Percentiles rank a stretch among this genome's conserved stretches.
phyloP scores from a whole-genome alignment of 2,797 vertebrate species.

The Pipistrellus pipistrellus region DNA sequence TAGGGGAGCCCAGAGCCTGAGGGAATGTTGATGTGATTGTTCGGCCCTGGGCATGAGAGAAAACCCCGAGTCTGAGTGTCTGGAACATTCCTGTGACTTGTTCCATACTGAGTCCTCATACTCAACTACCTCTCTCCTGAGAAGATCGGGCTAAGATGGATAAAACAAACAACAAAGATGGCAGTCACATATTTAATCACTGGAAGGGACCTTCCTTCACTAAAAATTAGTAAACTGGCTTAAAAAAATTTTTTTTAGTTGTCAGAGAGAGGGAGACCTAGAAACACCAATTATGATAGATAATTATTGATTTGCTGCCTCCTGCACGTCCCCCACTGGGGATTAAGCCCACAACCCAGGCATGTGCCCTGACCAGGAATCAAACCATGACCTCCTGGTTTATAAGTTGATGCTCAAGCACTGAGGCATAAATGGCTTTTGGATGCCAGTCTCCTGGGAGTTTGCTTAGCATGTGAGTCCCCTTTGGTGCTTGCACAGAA shows the following conservation, averaged over 20 bases:
- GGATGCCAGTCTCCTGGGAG: not conserved
- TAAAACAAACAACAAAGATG: not conserved
- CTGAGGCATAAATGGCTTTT: no score
- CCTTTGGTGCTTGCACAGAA: not conserved
- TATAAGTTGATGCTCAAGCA: no score
- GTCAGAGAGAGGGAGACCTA: no score
- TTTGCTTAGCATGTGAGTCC: not conserved
- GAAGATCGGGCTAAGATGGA: not conserved
- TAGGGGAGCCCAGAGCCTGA: not conserved
- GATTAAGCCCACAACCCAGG: no score
- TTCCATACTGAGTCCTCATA: not conserved
- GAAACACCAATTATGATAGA: no score
- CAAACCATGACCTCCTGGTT: no score
- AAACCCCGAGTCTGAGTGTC: not conserved
- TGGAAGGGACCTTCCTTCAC: not conserved
- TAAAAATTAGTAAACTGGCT: not conserved
- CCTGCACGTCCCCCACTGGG: no score
- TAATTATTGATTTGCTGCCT: no score
- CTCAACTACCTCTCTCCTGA: not conserved
- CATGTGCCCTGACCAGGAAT: no score
- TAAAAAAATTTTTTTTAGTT: not conserved
- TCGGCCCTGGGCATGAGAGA: not conserved
- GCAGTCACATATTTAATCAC: no score
- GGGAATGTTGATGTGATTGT: not conserved
- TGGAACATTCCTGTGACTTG: not conserved